Evolutionary conservation across 1,140 invertebrate species (phyloP).

Genomic region (Trachelipus rathkii): DNA sequence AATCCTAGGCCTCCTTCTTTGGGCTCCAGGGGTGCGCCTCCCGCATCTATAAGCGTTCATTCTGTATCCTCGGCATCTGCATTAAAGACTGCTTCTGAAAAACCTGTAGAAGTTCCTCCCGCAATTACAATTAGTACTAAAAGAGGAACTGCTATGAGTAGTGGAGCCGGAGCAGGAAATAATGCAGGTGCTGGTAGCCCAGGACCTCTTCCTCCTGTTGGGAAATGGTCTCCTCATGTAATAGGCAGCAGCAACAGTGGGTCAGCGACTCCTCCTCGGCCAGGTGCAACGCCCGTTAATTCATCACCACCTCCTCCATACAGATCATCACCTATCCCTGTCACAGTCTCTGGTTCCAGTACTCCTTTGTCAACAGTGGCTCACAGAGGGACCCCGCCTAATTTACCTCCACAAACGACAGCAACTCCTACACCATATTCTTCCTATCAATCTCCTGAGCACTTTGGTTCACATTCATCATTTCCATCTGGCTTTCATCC

Average conservation of each 20-base stretch:
- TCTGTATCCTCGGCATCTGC: neutral
- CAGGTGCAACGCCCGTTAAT: slow-evolving; percentile 31
- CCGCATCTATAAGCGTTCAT: slow-evolving; percentile 2
- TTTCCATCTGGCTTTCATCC: slow-evolving; percentile 33
- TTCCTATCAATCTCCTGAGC: slow-evolving; percentile 34
- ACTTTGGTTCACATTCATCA: slow-evolving; percentile 36
- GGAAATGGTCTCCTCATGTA: slow-evolving; percentile 25
- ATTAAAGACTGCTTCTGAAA: neutral
- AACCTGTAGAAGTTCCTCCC: neutral
- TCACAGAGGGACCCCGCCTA: slow-evolving; percentile 34
- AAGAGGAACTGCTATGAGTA: slow-evolving; percentile 23
- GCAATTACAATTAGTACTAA: neutral
- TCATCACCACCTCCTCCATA: slow-evolving; percentile 37
- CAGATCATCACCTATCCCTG: slow-evolving; percentile 38
- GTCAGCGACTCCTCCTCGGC: slow-evolving; percentile 31
- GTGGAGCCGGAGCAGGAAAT: slow-evolving; percentile 28
- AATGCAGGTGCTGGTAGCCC: slow-evolving; percentile 35
- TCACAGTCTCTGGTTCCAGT: slow-evolving; percentile 33
- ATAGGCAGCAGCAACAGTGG: slow-evolving; percentile 26
- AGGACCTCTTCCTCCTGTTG: slow-evolving; percentile 27
- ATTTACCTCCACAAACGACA: slow-evolving; percentile 20
- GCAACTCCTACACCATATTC: slow-evolving; percentile 30
- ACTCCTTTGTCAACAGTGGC: slow-evolving; percentile 27
- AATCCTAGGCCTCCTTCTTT: slow-evolving; percentile 13
- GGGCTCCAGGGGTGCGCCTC: neutral